These are phyloP conservation scores for Altica lythri DNA, from an alignment of 2,888 invertebrate genomes.

Conservation along the genomic window DNA sequence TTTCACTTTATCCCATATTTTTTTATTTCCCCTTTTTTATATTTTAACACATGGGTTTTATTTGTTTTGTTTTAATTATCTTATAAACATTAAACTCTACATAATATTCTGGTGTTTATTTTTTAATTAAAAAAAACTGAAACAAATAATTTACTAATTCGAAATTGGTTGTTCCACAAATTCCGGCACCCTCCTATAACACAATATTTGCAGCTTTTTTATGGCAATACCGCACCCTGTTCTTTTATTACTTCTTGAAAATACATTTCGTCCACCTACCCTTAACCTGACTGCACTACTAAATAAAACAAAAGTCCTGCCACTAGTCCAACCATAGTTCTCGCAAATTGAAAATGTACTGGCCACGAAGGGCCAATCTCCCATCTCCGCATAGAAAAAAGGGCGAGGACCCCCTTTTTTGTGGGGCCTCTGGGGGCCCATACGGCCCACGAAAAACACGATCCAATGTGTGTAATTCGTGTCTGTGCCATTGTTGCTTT, in stretches of 20 bases:
- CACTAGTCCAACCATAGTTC: neutral
- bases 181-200: neutral
- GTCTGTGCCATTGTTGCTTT: conserved; percentile 29
- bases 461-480: conserved; percentile 29
- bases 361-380: conserved; percentile 31
- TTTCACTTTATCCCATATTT: too few relatives aligned
- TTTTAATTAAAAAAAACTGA: too few relatives aligned
- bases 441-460: conserved; percentile 19
- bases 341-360: conserved; percentile 32
- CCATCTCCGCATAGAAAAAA: neutral
- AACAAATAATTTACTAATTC: too few relatives aligned
- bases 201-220: too few relatives aligned
- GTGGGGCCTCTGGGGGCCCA: conserved; percentile 16
- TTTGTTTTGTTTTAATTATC: too few relatives aligned
- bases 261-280: conserved; percentile 4
- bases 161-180: too few relatives aligned
- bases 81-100: too few relatives aligned
- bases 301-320: conserved; percentile 8
- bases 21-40: neutral
- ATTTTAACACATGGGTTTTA: too few relatives aligned
- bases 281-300: neutral
- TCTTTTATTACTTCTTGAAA: conserved; percentile 9
- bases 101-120: too few relatives aligned
- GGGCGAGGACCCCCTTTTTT: conserved; percentile 6
- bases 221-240: neutral